phyloP scores from a whole-genome alignment of 2,113 vertebrate genomes.

The Chloropsis hardwickii region DNA sequence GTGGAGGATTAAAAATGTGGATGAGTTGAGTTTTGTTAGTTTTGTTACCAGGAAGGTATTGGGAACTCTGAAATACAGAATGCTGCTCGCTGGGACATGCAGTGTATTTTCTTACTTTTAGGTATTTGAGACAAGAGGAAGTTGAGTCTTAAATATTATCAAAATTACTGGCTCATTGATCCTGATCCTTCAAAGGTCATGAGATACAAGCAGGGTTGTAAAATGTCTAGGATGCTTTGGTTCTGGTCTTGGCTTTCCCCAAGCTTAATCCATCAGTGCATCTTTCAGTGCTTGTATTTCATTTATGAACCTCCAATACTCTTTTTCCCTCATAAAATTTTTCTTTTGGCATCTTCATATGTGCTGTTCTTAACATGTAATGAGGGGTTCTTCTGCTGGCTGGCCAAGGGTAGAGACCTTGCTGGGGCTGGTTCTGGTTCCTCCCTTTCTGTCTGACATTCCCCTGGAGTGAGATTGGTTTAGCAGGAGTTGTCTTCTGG shows the following conservation, averaged over 20 bases:
- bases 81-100: not conserved
- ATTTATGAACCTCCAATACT: not conserved
- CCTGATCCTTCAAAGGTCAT: not conserved
- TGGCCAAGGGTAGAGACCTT: not conserved
- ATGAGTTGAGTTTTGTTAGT: not conserved
- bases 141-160: not conserved
- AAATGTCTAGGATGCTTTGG: not conserved
- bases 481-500: not conserved
- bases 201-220: not conserved
- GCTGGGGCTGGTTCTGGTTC: not conserved
- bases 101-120: not conserved
- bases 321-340: not conserved
- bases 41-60: not conserved
- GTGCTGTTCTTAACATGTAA: rapidly evolving
- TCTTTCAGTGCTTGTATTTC: not conserved
- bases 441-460: not conserved
- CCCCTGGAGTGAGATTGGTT: not conserved
- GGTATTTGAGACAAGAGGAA: not conserved
- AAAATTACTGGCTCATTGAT: not conserved
- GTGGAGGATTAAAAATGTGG: not conserved
- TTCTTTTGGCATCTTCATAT: not conserved
- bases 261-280: not conserved
- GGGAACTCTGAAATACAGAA: not conserved
- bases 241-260: not conserved
- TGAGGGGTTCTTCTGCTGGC: not conserved